These are phyloP conservation scores for Drosophila asahinai DNA, from an alignment of 1,140 invertebrate genomes.

Conservation along the genomic window DNA sequence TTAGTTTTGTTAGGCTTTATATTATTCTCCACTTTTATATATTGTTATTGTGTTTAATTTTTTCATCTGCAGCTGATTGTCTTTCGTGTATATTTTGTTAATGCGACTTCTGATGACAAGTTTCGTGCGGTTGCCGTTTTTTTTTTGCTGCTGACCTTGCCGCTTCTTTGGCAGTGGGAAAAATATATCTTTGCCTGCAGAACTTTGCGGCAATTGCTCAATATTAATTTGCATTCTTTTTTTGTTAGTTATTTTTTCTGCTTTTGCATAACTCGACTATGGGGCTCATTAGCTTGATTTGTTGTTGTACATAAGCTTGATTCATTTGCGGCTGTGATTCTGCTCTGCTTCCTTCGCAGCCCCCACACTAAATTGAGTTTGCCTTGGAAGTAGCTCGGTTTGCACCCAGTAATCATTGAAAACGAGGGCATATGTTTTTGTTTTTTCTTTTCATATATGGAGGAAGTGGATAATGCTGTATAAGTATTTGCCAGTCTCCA, in stretches of 20 bases:
- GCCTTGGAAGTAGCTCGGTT: constrained; percentile 23
- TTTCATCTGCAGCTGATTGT: constrained; percentile 8
- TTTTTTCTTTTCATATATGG: not conserved
- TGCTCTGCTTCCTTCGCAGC: constrained; percentile 53
- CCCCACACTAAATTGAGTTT: constrained; percentile 25
- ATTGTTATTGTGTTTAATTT: not conserved
- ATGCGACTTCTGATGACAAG: constrained; percentile 49
- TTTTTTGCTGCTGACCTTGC: constrained; percentile 62
- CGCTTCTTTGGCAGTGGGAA: constrained; percentile 68
- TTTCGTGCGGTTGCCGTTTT: constrained; percentile 45
- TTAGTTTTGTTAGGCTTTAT: not conserved
- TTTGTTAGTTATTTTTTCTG: constrained; percentile 6
- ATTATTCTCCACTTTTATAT: not conserved
- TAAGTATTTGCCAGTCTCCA: not conserved
- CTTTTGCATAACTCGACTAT: constrained; percentile 29
- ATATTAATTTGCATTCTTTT: constrained; percentile 38
- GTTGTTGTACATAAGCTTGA: constrained; percentile 47
- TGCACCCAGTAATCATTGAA: not conserved
- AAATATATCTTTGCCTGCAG: constrained; percentile 40
- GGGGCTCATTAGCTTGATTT: constrained; percentile 62
- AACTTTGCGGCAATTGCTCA: constrained; percentile 68
- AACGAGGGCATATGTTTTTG: constrained; percentile 4
- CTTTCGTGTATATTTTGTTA: constrained; percentile 29
- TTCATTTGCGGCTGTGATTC: constrained; percentile 19
- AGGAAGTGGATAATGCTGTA: not conserved